Base-by-base conservation (phyloP, 2,888 invertebrate species). In the Belgica antarctica region DNA sequence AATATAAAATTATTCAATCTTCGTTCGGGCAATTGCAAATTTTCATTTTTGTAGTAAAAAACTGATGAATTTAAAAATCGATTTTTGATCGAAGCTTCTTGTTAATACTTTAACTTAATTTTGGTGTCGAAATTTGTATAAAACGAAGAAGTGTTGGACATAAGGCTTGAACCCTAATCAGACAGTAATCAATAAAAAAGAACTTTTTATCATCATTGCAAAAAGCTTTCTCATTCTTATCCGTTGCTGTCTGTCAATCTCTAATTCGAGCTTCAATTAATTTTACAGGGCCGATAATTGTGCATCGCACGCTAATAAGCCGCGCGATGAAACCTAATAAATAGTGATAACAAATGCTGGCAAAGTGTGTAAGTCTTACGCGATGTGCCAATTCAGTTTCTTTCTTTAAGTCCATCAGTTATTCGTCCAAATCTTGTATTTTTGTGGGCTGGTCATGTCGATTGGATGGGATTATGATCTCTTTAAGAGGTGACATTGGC, bases 1-100 rank as follows among this genome's bases (percentile, higher is more conserved):
- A 36, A 36, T 63, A 63, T 63, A 63, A 63, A 63, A 63, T 63
- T 63, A 63, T 63, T 63, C 52, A 22, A 22, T 22, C 15, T 15
- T n/a, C 52, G 2, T 52, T 52, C 52, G 4, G 5, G 12, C 7
- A 12, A 31, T n/a, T 31, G 34, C 34, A 31, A 31, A 8, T 5
- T 31, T 52, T 52, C 17, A 8, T 22, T 52, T 52, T n/a, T 12
- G 31, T 41, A 41, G n/a, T n/a, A 41, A 41, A 41, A 41, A 41
- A 41, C 3, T 5, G n/a, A 41, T n/a, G 41, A 15, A n/a, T n/a
- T n/a, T 41, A 15, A 41, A 34, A 34, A 41, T 15, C 5, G 15
- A 19, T 24, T 34, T 34, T 24, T 24, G 52, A 52, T 52, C 24
- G 19, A 41, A 41, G n/a, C 31, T 41, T 41, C 22, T 8, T 7